Base-by-base conservation (phyloP, 2,797 vertebrate genomes). In the Poeciliopsis gracilis region DNA sequence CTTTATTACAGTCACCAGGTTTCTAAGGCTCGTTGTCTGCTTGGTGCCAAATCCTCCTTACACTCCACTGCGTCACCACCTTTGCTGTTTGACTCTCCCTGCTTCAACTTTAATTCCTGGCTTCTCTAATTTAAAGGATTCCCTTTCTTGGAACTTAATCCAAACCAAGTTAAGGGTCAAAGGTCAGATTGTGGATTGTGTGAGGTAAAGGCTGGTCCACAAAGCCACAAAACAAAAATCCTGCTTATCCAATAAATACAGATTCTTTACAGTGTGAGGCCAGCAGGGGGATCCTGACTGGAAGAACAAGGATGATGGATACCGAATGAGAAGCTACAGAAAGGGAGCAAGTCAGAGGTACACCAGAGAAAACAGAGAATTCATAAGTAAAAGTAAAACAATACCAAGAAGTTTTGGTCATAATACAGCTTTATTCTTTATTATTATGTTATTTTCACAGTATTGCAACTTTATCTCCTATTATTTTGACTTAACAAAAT, bases 21-120 rank as follows among this genome's bases (percentile, higher is more conserved):
- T 86, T 90, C 80, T 76, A 77, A 84, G n/a, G 78, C 41, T 80
- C 18, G 46, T 45, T 57, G 76, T 78, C 77, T 80, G 73, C 73
- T 75, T 82, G 80, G 73, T 77, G 84, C 86, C 86, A 90, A 91
- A 93, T 92, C 90, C 90, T 89, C 79, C 85, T 89, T 83, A 89
- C 30, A n/a, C 25, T 28, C 69, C 70, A 77, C 75, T 47, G 82
- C 66, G 66, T 80, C 82, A 70, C 55, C 76, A 74, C 72, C 82
- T 70, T 57, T n/a, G 25, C 76, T 12, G 5, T 73, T 47, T 15
- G 6, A 41, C 76, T 70, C 30, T 70, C 66, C 72, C 76, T 85
- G 16, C 49, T 66, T 76, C 23, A n/a, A 38, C 46, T 79, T 81
- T 87, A 86, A 90, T 87, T 83, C 45, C 49, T 30, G 57, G 18